Evolutionary conservation across 2,113 vertebrate genomes (phyloP).

Genomic region (Copsychus sechellarum): DNA sequence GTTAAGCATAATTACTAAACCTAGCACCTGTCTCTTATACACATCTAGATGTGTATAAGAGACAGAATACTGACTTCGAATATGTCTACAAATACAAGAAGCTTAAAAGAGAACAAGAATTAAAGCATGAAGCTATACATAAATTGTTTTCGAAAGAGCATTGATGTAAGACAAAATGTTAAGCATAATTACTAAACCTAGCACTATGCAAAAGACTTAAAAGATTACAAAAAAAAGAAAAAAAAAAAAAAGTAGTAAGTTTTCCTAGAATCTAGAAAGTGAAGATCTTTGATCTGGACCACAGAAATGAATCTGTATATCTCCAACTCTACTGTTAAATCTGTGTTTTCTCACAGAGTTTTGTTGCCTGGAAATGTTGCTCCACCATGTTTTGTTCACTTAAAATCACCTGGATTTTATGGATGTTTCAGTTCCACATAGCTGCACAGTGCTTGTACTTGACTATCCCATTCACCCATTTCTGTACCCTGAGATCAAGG

Average conservation of each 20-base stretch:
- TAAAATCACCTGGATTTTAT: neutral
- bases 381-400: neutral
- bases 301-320: neutral
- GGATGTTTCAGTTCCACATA: neutral
- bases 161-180: neutral
- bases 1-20: neutral
- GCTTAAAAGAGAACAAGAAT: neutral
- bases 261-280: neutral
- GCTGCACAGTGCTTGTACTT: neutral
- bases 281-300: neutral
- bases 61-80: neutral
- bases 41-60: no score
- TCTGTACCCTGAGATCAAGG: neutral
- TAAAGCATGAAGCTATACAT: neutral
- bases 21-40: no score
- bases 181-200: neutral
- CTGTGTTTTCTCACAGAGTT: neutral
- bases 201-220: neutral
- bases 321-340: neutral
- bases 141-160: neutral
- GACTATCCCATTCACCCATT: no score
- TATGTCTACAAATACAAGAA: neutral
- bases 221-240: neutral
- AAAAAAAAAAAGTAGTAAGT: neutral
- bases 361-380: neutral